phyloP scores from a whole-genome alignment of 1,140 invertebrate genomes.

The Zelostemma sp. region DNA sequence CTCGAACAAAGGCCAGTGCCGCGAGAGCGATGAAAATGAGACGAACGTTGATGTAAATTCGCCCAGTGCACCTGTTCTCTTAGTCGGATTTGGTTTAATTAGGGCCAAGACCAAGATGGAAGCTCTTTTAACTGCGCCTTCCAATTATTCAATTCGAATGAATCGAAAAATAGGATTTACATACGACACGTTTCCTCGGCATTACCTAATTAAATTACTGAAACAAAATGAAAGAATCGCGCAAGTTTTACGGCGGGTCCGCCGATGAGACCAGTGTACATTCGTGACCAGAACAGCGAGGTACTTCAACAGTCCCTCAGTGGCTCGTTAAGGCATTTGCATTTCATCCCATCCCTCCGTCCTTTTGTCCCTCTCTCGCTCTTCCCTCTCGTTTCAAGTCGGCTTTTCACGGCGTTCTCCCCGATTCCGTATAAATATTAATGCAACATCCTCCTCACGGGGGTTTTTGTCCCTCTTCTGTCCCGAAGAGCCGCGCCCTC shows the following conservation, averaged over 20 bases:
- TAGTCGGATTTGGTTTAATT: constrained; percentile 51
- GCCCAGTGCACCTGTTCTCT: constrained; percentile 37
- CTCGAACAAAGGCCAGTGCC: constrained; percentile 23
- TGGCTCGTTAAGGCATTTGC: constrained; percentile 71
- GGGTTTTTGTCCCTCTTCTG: constrained; percentile 68
- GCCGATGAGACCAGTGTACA: constrained; percentile 61
- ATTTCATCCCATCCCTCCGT: constrained; percentile 62
- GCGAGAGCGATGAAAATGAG: constrained; percentile 18
- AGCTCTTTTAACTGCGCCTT: not conserved
- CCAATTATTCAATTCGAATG: too few species aligned
- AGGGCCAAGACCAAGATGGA: constrained; percentile 12
- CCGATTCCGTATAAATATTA: constrained; percentile 70
- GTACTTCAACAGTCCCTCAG: constrained; percentile 65
- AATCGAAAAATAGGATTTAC: too few species aligned
- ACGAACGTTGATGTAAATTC: constrained; percentile 31
- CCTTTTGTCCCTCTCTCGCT: constrained; percentile 22
- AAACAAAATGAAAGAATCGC: not conserved
- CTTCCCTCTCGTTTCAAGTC: constrained; percentile 36
- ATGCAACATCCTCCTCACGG: constrained; percentile 70
- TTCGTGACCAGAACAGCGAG: constrained; percentile 62
- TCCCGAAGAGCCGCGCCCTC: constrained; percentile 58
- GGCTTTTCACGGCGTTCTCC: constrained; percentile 46
- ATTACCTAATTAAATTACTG: constrained; percentile 11
- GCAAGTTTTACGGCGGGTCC: constrained; percentile 21
- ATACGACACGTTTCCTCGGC: not conserved